Percentiles rank a stretch among this genome's conserved stretches.
phyloP scores from a whole-genome alignment of 2,797 vertebrate genomes.

The Molossus molossus region DNA sequence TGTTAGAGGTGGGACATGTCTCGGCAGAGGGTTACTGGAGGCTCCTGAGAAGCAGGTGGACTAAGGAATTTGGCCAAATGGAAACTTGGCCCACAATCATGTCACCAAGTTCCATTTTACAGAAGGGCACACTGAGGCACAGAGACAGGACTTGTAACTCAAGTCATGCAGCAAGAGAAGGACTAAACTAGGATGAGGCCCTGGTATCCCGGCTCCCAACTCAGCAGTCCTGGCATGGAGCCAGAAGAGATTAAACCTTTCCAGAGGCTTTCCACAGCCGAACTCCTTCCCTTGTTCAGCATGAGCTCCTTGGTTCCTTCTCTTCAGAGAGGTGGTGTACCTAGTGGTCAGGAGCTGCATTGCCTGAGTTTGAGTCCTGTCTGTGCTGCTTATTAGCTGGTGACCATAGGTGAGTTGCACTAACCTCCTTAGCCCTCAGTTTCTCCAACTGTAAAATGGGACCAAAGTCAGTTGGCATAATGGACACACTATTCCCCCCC shows the following conservation, averaged over 20 bases:
- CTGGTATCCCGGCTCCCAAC: neutral
- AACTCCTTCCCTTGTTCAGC: neutral
- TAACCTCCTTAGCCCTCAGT: neutral
- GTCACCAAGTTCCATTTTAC: too few relatives aligned
- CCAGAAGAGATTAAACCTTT: neutral
- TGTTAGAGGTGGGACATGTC: neutral
- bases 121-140: neutral
- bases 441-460: constrained; percentile 34
- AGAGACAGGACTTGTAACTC: neutral
- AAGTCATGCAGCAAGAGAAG: neutral
- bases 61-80: neutral
- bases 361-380: neutral
- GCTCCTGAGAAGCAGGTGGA: neutral
- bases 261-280: neutral
- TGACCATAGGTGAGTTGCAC: neutral
- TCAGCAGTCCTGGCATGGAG: neutral
- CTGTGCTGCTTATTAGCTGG: neutral
- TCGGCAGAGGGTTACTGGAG: neutral
- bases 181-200: neutral
- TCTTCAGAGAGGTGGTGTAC: neutral
- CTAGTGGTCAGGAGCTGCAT: neutral
- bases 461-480: neutral
- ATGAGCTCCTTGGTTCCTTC: neutral
- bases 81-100: neutral
- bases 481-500: neutral